These are phyloP conservation scores for Pediacus dermestoides DNA, from an alignment of 2,888 invertebrate species.

Conservation along the genomic window DNA sequence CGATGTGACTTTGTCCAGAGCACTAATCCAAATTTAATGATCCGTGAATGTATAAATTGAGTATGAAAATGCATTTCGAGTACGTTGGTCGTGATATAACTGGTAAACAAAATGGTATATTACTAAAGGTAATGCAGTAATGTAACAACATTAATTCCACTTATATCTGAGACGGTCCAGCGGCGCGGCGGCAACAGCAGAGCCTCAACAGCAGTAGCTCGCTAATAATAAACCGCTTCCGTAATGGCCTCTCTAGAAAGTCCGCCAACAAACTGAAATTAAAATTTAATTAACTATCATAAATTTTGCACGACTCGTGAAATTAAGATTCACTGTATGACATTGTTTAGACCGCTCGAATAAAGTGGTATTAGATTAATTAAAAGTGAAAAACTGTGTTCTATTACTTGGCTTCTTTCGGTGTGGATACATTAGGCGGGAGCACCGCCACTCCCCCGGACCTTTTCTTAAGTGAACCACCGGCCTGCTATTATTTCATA, in stretches of 20 bases:
- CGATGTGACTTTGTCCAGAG: no score
- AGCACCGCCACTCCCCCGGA: conserved; percentile 32
- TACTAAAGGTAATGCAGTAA: conserved; percentile 21
- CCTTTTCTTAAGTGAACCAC: conserved; percentile 39
- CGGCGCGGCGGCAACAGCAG: conserved; percentile 5
- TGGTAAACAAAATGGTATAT: no score
- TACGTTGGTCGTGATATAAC: no score
- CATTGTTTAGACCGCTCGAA: conserved; percentile 48
- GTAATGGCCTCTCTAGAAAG: conserved; percentile 29
- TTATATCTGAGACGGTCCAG: conserved; percentile 16
- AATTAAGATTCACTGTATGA: conserved; percentile 51
- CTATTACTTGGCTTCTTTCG: conserved; percentile 40
- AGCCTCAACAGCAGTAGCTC: no score
- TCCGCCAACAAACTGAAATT: conserved; percentile 43
- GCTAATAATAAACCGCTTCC: conserved; percentile 26
- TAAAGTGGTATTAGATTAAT: conserved; percentile 50
- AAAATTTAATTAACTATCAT: conserved; percentile 50
- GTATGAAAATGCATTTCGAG: no score
- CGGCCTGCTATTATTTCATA: conserved; percentile 41
- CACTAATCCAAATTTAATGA: no score
- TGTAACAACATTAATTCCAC: conserved; percentile 28
- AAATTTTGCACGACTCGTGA: conserved; percentile 44
- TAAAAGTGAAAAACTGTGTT: conserved; percentile 51
- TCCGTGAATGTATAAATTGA: no score
- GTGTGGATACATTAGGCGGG: conserved; percentile 5